Base-by-base conservation (phyloP, 2,797 vertebrate species). In the Diceros bicornis region DNA sequence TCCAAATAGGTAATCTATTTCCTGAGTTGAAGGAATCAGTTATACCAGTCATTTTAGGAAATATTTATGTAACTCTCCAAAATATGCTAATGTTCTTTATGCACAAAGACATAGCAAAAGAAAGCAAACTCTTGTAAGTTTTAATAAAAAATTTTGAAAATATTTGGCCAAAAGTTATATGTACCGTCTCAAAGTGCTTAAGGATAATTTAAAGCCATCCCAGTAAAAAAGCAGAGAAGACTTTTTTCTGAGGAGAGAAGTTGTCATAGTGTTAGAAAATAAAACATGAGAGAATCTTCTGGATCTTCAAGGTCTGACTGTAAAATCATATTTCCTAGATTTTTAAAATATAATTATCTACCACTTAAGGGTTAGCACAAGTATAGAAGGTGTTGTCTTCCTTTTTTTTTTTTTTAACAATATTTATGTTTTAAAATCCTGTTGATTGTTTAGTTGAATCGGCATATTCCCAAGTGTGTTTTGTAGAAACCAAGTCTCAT, bases 371-470 rank as follows among this genome's bases (percentile, higher is more conserved):
- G 21, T 68, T 3, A 66, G 14, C 7, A 79, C 25, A 94, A 71
- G 2, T 74, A 47, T 44, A 57, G 10, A 86, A 94, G 21, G 17
- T 17, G 4, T 52, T 79, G 47, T 44, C 20, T 74, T 86, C 55
- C 55, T 59, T 78, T 18, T 17, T 18, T 27, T 81, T 72, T 64
- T 83, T 83, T 71, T 72, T 64, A 78, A 20, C 8, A 88, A 44
- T 61, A 92, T n/a, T 87, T 79, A 89, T 71, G 50, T 82, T 86
- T 84, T 92, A 78, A 89, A 94, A 91, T 95, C 32, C 34, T 94
- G 13, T 93, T 94, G 62, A 61, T 68, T 92, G 14, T 91, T 87
- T 62, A 34, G 44, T 82, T 93, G n/a, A 92, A 83, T 72, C 44
- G 68, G 52, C 50, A 34, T 89, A 77, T 94, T 91, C 32, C 57